A percentile compares a stretch with the other conserved stretches of the same genome.
Conservation (phyloP, 1,140 invertebrate species). For the Sycophila sp. region DNA sequence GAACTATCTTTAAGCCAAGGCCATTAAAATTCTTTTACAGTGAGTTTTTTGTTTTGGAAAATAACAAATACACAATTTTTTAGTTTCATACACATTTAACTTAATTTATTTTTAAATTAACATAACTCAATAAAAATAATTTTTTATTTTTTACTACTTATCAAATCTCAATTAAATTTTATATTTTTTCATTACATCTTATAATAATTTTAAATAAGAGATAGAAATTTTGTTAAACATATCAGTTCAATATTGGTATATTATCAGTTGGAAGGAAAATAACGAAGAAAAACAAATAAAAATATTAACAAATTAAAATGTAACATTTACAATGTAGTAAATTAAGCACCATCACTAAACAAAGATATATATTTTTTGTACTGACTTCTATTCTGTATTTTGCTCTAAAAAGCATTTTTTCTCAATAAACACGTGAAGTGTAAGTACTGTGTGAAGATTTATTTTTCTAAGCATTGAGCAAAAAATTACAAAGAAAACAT, state of each 20-base stretch:
- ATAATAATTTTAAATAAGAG: conserved; percentile 6
- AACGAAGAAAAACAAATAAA: no score
- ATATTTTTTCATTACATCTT: background rate
- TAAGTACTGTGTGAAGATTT: conserved; percentile 9
- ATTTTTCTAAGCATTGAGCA: conserved; percentile 7
- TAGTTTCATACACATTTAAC: conserved; percentile 1
- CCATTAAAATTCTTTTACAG: no score
- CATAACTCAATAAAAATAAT: background rate
- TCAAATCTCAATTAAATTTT: background rate
- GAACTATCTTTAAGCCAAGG: conserved; percentile 48
- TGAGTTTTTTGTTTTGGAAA: no score
- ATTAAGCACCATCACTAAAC: conserved; percentile 32
- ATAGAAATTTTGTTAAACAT: conserved; percentile 1
- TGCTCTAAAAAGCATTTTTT: conserved; percentile 27
- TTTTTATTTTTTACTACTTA: background rate
- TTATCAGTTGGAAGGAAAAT: no score
- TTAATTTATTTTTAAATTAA: conserved; percentile 10
- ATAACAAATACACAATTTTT: no score
- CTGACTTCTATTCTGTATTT: conserved; percentile 47
- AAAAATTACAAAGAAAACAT: conserved; percentile 14
- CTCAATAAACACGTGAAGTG: conserved; percentile 37
- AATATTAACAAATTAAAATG: conserved; percentile 29
- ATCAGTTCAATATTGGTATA: no score
- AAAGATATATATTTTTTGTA: conserved; percentile 60
- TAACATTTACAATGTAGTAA: conserved; percentile 22